phyloP scores from a whole-genome alignment of 2,888 invertebrate genomes.

The Volucella inflata region DNA sequence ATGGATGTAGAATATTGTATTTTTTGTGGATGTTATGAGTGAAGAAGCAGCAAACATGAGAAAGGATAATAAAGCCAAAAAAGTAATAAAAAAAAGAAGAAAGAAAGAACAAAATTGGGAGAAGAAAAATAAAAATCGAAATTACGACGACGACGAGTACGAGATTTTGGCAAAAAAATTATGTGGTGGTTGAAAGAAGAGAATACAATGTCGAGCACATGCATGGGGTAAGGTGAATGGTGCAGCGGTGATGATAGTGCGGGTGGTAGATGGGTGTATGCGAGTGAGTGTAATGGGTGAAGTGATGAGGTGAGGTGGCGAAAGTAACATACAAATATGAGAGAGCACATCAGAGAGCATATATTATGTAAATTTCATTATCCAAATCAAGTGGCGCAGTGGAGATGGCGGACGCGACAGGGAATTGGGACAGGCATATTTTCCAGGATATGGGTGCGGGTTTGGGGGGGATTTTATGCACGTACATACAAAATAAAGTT shows the following conservation, averaged over 20 bases:
- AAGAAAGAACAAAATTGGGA: slow-evolving; percentile 26
- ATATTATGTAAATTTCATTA: slow-evolving; percentile 54
- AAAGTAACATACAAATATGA: slow-evolving; percentile 14
- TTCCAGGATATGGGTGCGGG: slow-evolving; percentile 50
- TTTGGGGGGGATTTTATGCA: slow-evolving; percentile 26
- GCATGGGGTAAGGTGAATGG: slow-evolving; percentile 43
- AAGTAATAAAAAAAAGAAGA: slow-evolving; percentile 40
- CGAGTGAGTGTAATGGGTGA: slow-evolving; percentile 34
- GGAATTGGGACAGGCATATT: slow-evolving; percentile 2
- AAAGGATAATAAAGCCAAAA: slow-evolving; percentile 51
- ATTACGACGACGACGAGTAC: slow-evolving; percentile 51
- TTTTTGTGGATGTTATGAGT: slow-evolving; percentile 46
- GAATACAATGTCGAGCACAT: slow-evolving; percentile 24
- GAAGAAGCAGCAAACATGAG: slow-evolving; percentile 19
- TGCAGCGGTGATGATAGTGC: background rate
- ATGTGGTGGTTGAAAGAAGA: slow-evolving; percentile 56
- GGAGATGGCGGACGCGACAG: too few species aligned
- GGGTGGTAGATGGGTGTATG: too few species aligned
- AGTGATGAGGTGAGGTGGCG: background rate
- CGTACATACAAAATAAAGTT: slow-evolving; percentile 40
- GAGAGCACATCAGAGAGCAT: slow-evolving; percentile 27
- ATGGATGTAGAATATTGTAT: slow-evolving; percentile 59
- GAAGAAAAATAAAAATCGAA: slow-evolving; percentile 31
- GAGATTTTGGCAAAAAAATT: slow-evolving; percentile 36
- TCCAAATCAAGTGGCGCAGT: slow-evolving; percentile 42